phyloP scores from a whole-genome alignment of 64 coral and sea anemone species.

The Catalaphyllia jardinei region DNA sequence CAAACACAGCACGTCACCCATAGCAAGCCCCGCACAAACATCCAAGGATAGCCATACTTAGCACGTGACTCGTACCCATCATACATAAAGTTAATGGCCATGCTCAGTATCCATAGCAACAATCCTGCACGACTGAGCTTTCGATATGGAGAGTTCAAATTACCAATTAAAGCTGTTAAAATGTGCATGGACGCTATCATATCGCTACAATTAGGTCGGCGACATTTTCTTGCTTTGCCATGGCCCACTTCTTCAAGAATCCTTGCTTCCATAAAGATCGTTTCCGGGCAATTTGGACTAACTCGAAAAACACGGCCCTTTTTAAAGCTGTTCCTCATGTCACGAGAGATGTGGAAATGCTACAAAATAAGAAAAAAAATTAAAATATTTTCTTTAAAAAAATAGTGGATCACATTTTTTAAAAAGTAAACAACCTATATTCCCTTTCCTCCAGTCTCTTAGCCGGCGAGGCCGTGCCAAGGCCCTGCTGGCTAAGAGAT shows the following conservation, averaged over 20 bases:
- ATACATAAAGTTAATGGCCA: slow-evolving; percentile 7
- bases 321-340: neutral
- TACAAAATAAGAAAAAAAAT: neutral
- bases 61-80: slow-evolving; percentile 48
- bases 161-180: slow-evolving; percentile 59
- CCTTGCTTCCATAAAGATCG: neutral
- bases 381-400: neutral
- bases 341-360: neutral
- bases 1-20: slow-evolving; percentile 25
- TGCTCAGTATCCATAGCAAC: slow-evolving; percentile 44
- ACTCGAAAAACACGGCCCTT: neutral
- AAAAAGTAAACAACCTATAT: no score
- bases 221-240: neutral
- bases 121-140: slow-evolving; percentile 18
- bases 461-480: no score
- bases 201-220: neutral
- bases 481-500: no score
- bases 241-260: neutral
- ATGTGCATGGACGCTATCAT: slow-evolving; percentile 17
- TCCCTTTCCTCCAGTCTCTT: no score
- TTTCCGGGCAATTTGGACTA: neutral
- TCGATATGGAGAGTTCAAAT: slow-evolving; percentile 26
- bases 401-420: no score
- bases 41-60: slow-evolving; percentile 51
- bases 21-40: slow-evolving; percentile 11